Percentiles rank a stretch among this genome's conserved stretches.
Conservation (phyloP, 2,113 vertebrate species). For the Semnornis frantzii region DNA sequence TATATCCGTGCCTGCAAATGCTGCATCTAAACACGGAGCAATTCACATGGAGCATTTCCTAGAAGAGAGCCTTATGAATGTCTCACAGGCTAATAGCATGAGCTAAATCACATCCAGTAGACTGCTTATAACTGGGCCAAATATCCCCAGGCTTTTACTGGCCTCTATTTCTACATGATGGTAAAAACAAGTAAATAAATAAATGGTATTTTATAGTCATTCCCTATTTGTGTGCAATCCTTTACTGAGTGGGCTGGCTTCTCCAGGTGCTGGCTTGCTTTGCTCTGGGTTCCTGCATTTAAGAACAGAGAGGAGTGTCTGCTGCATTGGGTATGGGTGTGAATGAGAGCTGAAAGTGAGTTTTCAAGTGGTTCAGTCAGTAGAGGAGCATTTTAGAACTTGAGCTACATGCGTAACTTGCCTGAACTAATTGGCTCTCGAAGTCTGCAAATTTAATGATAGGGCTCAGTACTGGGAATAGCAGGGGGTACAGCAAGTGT, state of each 20-base stretch:
- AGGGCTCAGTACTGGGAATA: background rate
- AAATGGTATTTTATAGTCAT: background rate
- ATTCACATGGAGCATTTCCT: background rate
- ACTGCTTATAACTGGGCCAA: background rate
- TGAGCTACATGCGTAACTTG: background rate
- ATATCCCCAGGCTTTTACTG: background rate
- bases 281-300: accelerated
- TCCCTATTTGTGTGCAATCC: background rate
- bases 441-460: background rate
- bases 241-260: background rate
- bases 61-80: background rate
- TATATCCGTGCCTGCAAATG: background rate
- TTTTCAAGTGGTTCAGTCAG: background rate
- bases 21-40: background rate
- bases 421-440: background rate
- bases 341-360: background rate
- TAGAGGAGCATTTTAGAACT: background rate
- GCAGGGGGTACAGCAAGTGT: background rate
- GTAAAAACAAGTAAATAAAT: background rate
- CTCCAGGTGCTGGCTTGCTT: background rate
- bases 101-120: background rate
- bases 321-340: background rate
- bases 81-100: background rate
- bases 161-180: background rate
- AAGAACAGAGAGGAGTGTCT: background rate